Conservation (phyloP, 2,888 invertebrate species). For the Tipula lateralis region DNA sequence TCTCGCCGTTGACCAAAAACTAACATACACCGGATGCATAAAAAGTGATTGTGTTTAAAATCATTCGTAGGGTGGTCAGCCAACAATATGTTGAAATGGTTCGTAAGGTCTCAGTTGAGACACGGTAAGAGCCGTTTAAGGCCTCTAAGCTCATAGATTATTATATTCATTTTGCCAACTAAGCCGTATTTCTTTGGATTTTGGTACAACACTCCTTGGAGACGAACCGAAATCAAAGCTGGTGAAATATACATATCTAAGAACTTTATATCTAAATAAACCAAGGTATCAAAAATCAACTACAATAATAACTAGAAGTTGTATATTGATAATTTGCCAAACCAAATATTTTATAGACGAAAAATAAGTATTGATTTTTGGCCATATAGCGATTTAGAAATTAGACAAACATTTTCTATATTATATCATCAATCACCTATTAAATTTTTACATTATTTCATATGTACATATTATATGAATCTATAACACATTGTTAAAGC, state of each 20-base stretch:
- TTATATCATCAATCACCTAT: not conserved
- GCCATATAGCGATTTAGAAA: not conserved
- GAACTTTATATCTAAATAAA: not conserved
- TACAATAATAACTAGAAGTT: not conserved
- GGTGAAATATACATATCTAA: not conserved
- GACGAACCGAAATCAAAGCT: not conserved
- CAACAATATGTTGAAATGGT: no score
- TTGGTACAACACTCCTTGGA: not conserved
- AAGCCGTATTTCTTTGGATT: not conserved
- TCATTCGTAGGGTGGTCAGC: no score
- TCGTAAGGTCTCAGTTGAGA: no score
- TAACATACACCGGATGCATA: no score
- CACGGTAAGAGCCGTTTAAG: no score
- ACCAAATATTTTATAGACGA: not conserved
- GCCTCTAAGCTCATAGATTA: no score
- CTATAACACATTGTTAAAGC: not conserved
- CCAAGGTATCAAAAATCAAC: slow-evolving; percentile 11
- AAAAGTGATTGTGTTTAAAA: no score
- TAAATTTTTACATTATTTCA: not conserved
- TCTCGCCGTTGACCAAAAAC: no score
- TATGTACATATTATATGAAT: not conserved
- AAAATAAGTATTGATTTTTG: not conserved
- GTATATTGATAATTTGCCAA: not conserved
- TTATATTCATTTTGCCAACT: not conserved
- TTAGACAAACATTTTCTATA: not conserved